Evolutionary conservation across 2,113 vertebrate species (phyloP), one percentile per base, ranked within the genome.

Genomic region (Illadopsis cleaveri): DNA sequence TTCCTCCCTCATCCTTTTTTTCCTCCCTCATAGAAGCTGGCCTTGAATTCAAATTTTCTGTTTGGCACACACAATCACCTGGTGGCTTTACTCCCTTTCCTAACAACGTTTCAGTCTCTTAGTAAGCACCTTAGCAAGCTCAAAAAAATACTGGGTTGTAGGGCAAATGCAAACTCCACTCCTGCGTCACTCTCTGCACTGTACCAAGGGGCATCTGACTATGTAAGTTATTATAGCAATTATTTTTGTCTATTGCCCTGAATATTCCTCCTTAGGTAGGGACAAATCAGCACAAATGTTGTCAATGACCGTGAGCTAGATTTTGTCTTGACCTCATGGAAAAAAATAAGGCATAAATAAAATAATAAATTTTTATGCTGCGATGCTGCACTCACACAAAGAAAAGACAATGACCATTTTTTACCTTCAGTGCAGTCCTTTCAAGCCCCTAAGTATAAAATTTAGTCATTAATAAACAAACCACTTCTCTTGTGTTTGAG

Each of bases 211-310:
- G 38, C 27, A 76, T 23, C 38, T 85, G 90, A 53, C 56, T 8
- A 33, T 3, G 1, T 18, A 71, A 78, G 70, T 82, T 95, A 93
- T 82, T 95, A 93, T 1, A 84, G 70, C 10, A 23, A 85, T 72
- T 88, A 91, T 79, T 97, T 93, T 75, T 38, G 86, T 57, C 91
- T 86, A 12, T 31, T 62, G 45, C 61, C 61, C 71, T 75, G 57
- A 87, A 93, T 92, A 93, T 54, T 31, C 69, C 71, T 87, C 80
- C 82, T 89, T 50, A 73, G 47, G 54, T 53, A 81, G 45, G 16
- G 79, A 58, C 35, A 95, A 94, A 89, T 84, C 47, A 70, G 53
- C 44, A 44, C 24, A 76, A 78, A 57, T 31, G 51, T 33, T 82
- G 42, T 68, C 54, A 78, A 35, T 1, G 18, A 92, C 42, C 45